These are phyloP conservation scores for Tanaodytes sp. DNA, from an alignment of 2,888 invertebrate genomes.

Conservation along the genomic window DNA sequence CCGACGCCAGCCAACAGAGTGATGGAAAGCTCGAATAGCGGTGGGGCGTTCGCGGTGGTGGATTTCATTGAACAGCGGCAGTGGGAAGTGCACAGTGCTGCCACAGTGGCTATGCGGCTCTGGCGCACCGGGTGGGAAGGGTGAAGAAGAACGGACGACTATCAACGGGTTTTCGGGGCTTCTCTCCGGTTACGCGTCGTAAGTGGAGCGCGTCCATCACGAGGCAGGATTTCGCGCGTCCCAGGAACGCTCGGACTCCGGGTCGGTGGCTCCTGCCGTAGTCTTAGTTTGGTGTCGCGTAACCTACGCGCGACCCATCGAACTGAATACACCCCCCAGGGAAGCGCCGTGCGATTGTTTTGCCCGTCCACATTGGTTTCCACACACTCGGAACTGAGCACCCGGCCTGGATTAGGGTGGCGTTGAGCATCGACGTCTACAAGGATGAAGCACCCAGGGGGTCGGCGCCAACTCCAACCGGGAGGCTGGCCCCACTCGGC, in stretches of 20 bases:
- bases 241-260: no score
- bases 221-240: no score
- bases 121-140: conserved; percentile 57
- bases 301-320: no score
- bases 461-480: background rate
- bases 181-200: conserved; percentile 43
- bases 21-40: conserved; percentile 8
- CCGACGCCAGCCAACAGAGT: background rate
- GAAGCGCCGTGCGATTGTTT: background rate
- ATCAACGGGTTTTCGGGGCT: conserved; percentile 38
- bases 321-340: background rate
- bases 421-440: conserved; percentile 23
- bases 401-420: conserved; percentile 66
- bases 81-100: conserved; percentile 69
- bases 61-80: conserved; percentile 67
- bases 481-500: background rate
- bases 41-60: conserved; percentile 52
- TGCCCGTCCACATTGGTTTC: no score
- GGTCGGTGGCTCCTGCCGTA: no score
- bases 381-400: conserved; percentile 34
- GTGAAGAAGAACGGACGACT: conserved; percentile 45
- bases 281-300: no score
- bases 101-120: conserved; percentile 63
- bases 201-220: background rate
- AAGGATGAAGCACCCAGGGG: conserved; percentile 30